Conservation (phyloP, 2,113 vertebrate species). For the Salvelinus alpinus region DNA sequence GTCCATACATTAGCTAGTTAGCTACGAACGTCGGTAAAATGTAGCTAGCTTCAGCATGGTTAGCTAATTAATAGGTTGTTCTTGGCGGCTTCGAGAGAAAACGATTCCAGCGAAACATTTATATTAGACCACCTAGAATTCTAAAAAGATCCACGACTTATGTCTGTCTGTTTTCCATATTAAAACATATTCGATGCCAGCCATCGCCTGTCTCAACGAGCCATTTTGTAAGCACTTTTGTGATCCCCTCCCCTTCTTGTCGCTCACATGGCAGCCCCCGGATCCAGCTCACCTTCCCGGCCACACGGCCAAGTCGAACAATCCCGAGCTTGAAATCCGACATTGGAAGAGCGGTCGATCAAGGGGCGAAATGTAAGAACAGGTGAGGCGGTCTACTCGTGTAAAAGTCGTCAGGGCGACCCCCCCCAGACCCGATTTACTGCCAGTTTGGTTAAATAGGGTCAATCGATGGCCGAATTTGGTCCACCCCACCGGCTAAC, state of each 20-base stretch:
- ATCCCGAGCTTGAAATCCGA: constrained; percentile 96
- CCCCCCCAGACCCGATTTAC: constrained; percentile 61
- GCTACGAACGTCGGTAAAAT: constrained; percentile 14
- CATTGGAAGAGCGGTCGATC: constrained; percentile 75
- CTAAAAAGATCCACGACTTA: neutral
- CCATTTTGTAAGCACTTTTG: constrained; percentile 29
- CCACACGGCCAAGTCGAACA: constrained; percentile 95
- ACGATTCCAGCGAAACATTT: neutral
- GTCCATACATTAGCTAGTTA: constrained; percentile 30
- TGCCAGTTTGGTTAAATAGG: constrained; percentile 54
- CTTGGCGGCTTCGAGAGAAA: constrained; percentile 3
- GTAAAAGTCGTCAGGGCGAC: constrained; percentile 59
- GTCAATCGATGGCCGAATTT: constrained; percentile 54
- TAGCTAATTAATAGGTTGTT: constrained; percentile 20
- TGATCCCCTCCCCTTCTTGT: constrained; percentile 64
- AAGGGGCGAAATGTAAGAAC: constrained; percentile 29
- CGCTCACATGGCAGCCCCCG: constrained; percentile 79
- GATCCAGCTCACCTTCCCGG: constrained; percentile 88
- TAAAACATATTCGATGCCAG: neutral
- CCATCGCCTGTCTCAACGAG: neutral
- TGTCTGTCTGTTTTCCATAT: neutral
- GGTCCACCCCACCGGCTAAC: constrained; percentile 66
- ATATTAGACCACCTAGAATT: neutral
- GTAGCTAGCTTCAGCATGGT: neutral
- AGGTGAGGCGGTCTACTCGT: constrained; percentile 17